phyloP scores from a whole-genome alignment of 2,113 vertebrate species.

The Empidonax traillii region DNA sequence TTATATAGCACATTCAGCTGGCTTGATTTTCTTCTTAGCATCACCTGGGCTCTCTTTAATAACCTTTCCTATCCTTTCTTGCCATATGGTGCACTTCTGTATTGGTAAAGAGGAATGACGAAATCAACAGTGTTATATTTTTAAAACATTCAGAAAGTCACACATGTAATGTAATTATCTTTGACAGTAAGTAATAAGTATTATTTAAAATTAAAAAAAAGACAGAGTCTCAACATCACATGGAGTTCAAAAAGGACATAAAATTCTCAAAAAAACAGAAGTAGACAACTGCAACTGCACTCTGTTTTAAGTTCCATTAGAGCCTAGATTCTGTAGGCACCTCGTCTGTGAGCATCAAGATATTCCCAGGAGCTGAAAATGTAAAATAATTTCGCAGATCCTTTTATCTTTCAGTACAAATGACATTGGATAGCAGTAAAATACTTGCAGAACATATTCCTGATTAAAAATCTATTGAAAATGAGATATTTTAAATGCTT shows the following conservation, averaged over 20 bases:
- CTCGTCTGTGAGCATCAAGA: not conserved
- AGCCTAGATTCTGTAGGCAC: constrained; percentile 15
- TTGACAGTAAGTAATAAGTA: not conserved
- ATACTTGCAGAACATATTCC: constrained; percentile 13
- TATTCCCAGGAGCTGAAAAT: constrained; percentile 41
- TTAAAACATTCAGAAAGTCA: not conserved
- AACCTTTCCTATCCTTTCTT: not conserved
- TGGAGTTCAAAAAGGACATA: not conserved
- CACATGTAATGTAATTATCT: not conserved
- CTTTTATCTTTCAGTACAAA: constrained; percentile 46
- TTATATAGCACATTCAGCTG: not conserved
- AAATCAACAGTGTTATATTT: not conserved
- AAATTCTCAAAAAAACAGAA: not conserved
- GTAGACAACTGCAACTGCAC: not conserved
- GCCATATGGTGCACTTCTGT: not conserved
- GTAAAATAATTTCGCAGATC: constrained; percentile 37
- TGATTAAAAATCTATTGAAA: constrained; percentile 33
- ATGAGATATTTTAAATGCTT: not conserved
- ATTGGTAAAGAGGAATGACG: not conserved
- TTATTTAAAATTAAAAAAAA: not conserved
- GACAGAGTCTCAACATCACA: not conserved
- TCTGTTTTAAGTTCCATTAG: not conserved
- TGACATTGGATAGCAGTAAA: constrained; percentile 23
- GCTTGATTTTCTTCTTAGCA: not conserved
- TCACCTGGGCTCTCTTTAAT: constrained; percentile 6